Base-by-base conservation (phyloP, 2,797 vertebrate genomes). In the Cottoperca gobio region DNA sequence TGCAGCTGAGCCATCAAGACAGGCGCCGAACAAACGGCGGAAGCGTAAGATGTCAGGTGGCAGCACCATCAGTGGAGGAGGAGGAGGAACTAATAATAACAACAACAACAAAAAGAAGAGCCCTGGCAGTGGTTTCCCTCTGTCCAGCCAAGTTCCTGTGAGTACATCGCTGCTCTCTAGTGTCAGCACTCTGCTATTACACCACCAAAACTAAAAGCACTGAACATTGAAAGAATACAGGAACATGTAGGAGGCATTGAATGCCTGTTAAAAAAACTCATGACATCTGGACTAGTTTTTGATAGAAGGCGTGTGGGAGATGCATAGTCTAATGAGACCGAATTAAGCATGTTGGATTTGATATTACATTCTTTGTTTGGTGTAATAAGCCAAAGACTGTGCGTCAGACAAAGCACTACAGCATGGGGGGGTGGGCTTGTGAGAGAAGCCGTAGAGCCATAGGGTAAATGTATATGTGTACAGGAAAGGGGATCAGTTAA, bases 41-140 rank as follows among this genome's bases (percentile, higher is more conserved):
- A 99, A 99, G 96, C 96, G 98, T 86, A 99, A 99, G 95, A 99
- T 99, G 97, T 99, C 98, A 0, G 98, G 97, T 9, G 97, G 98
- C 82, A 99, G 97, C 90, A 99, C 97, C 82, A 98, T 99, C 95
- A 99, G 97, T 31, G 97, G 95, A 0, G 96, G 96, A 1, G 96
- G 96, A 1, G 96, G 96, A 23, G 98, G 98, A 92, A 97, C 96
- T 81, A 96, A 96, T 82, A 97, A 96, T 76, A 97, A 97, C 92
- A 99, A 95, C 91, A 99, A 97, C 96, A 99, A 97, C 95, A 99
- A 99, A 95, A 99, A 99, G 96, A 99, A 99, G 92, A 99, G 97
- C 70, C 97, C 97, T 0, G 98, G 97, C 86, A 98, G 97, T 88
- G 98, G 96, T 92, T 99, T 99, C 91, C 97, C 96, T 83, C 96